Evolutionary conservation across 2,888 invertebrate genomes (phyloP).

Genomic region (Philaethria dido): DNA sequence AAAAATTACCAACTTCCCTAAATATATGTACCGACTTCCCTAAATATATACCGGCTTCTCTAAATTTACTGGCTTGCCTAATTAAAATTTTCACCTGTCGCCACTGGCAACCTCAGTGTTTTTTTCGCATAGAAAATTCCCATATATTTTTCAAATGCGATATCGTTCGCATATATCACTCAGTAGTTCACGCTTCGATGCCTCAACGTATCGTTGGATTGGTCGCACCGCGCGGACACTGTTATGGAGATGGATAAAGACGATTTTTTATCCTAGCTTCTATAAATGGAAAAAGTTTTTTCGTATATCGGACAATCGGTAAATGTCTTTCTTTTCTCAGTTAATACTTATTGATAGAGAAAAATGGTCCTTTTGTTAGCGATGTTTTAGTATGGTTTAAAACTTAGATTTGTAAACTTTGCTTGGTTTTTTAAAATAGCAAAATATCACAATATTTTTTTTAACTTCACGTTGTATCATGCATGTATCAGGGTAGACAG

Average conservation of each 20-base stretch:
- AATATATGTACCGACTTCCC: too few species aligned
- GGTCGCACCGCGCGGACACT: constrained; percentile 11
- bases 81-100: too few species aligned
- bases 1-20: too few species aligned
- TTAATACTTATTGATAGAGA: neutral
- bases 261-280: constrained; percentile 8
- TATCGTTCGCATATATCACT: constrained; percentile 4
- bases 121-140: neutral
- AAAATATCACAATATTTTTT: too few species aligned
- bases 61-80: too few species aligned
- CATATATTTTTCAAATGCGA: constrained; percentile 13
- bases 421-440: too few species aligned
- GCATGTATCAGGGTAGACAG: too few species aligned
- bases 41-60: too few species aligned
- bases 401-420: too few species aligned
- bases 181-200: constrained; percentile 16
- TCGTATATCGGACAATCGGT: neutral
- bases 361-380: neutral
- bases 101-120: too few species aligned
- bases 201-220: constrained; percentile 12
- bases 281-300: constrained; percentile 17
- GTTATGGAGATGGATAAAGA: constrained; percentile 15
- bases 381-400: too few species aligned
- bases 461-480: too few species aligned
- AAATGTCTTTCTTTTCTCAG: neutral